A percentile compares a stretch with the other conserved stretches of the same genome.
phyloP scores from a whole-genome alignment of 2,113 vertebrate genomes.

The Brachirus orientalis region DNA sequence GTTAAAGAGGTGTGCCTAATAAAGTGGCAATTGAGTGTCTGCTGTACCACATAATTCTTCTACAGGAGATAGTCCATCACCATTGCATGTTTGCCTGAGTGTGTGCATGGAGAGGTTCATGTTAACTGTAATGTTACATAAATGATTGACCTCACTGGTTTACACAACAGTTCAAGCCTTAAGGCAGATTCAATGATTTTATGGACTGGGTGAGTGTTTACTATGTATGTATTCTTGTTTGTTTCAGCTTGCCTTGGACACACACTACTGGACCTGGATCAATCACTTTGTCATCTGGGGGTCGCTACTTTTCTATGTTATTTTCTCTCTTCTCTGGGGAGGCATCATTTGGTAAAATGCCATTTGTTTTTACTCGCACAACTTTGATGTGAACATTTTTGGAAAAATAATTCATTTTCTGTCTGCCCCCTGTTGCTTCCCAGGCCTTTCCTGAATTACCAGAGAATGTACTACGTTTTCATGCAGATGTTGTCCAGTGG shows the following conservation, averaged over 20 bases:
- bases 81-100: neutral
- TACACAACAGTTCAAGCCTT: slow-evolving; percentile 23
- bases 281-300: slow-evolving; percentile 99
- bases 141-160: slow-evolving; percentile 31
- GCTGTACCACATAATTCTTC: slow-evolving; percentile 3
- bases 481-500: slow-evolving; percentile 97
- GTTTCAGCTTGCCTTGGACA: slow-evolving; percentile 94
- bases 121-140: slow-evolving; percentile 35
- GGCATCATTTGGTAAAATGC: slow-evolving; percentile 92
- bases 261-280: slow-evolving; percentile 98
- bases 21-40: no score
- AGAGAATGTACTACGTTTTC: slow-evolving; percentile 99
- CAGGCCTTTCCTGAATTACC: slow-evolving; percentile 98
- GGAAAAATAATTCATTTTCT: neutral
- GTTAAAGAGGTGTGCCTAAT: no score
- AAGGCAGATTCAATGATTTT: slow-evolving; percentile 27
- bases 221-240: slow-evolving; percentile 47
- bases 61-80: slow-evolving; percentile 1
- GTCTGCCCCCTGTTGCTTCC: neutral
- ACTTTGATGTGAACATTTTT: neutral
- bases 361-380: neutral
- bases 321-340: slow-evolving; percentile 98
- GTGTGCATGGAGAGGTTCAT: neutral
- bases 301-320: slow-evolving; percentile 93
- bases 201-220: slow-evolving; percentile 35